Conservation (phyloP, 2,797 vertebrate species). For the Sphenodon punctatus region DNA sequence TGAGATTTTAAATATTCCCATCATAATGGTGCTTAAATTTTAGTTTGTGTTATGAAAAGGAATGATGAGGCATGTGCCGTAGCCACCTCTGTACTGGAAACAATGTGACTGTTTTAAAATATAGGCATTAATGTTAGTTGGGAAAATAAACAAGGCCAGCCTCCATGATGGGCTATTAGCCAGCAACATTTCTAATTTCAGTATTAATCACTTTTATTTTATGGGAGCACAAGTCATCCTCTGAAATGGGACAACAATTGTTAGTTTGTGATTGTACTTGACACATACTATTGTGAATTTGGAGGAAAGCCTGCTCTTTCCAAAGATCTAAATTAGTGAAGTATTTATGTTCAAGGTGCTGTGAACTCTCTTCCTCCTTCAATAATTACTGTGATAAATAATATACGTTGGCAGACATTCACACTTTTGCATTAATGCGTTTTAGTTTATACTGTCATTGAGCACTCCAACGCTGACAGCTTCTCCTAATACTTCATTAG, state of each 20-base stretch:
- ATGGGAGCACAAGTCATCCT: background rate
- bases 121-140: background rate
- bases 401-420: constrained; percentile 47
- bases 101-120: background rate
- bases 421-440: constrained; percentile 58
- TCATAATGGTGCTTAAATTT: background rate
- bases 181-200: background rate
- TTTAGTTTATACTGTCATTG: constrained; percentile 54
- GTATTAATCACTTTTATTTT: background rate
- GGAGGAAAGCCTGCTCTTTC: constrained; percentile 29
- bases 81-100: background rate
- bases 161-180: background rate
- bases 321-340: constrained; percentile 51
- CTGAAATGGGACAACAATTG: background rate
- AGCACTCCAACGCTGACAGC: constrained; percentile 39
- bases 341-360: constrained; percentile 22
- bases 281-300: background rate
- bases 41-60: background rate
- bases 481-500: constrained; percentile 27
- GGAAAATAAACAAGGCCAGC: background rate
- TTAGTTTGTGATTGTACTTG: constrained; percentile 20
- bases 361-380: constrained; percentile 36
- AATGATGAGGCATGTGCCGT: background rate
- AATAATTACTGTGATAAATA: constrained; percentile 65
- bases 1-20: constrained; percentile 21